Percentiles rank a stretch among this genome's conserved stretches.
Evolutionary conservation across 2,888 invertebrate species (phyloP).

Genomic region (Dorcus parallelipipedus): DNA sequence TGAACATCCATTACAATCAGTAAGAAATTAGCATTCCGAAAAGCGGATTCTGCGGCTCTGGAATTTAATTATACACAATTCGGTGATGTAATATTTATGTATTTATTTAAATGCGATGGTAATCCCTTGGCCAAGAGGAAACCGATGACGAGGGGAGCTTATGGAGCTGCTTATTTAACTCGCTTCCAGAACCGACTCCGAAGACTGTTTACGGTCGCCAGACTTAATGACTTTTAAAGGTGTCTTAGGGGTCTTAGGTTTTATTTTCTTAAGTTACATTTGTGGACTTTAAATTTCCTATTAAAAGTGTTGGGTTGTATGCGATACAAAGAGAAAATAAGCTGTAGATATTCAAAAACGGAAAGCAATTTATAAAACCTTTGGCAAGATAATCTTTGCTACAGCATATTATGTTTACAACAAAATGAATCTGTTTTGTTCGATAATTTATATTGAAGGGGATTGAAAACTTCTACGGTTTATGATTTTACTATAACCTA

Average conservation of each 20-base stretch:
- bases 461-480: too few species aligned
- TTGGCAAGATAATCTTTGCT: too few species aligned
- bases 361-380: neutral
- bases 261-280: constrained; percentile 31
- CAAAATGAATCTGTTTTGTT: too few species aligned
- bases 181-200: constrained; percentile 34
- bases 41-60: constrained; percentile 45
- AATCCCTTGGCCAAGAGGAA: constrained; percentile 46
- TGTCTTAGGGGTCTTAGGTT: constrained; percentile 41
- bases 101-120: constrained; percentile 53
- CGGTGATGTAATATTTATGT: constrained; percentile 52
- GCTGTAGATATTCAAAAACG: neutral
- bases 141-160: constrained; percentile 35
- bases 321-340: neutral
- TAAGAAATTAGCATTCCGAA: constrained; percentile 47
- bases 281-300: constrained; percentile 20
- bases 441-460: too few species aligned
- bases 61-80: constrained; percentile 52
- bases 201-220: constrained; percentile 41
- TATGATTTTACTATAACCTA: too few species aligned
- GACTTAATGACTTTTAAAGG: constrained; percentile 45
- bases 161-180: constrained; percentile 19
- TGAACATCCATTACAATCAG: constrained; percentile 48
- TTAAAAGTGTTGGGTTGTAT: constrained; percentile 13
- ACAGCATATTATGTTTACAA: too few species aligned